Evolutionary conservation across 2,797 vertebrate genomes (phyloP), one percentile per base, ranked within the genome.

Genomic region (Tangara arthus): DNA sequence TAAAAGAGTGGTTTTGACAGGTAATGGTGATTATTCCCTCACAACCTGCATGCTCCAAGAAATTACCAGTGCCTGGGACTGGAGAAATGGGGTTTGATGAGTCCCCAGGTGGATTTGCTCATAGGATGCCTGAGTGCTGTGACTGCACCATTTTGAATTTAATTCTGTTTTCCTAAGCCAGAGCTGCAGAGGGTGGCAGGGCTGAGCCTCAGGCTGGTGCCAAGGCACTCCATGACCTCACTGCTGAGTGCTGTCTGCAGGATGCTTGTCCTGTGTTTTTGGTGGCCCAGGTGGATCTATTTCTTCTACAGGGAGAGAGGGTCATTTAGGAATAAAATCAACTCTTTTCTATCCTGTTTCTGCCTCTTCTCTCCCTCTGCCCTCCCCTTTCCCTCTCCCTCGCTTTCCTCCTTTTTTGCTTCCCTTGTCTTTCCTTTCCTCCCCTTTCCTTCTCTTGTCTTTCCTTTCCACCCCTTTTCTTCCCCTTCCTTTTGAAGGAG

Each of bases 351-450:
- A 0, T 60, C 15, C 46, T 84, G 4, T 28, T 56, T 37, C 42
- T 78, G 6, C 32, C 46, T 61, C 10, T 37, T 17, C 22, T 69
- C 27, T 66, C 17, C 15, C 5, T 79, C 24, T 52, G 17, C 24
- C 30, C 24, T 64, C 65, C 30, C 22, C 22, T 55, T 66, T 52
- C 8, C 14, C 12, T 73, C 56, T 82, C 19, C 27, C 17, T 89
- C 0, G 0, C 35, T 42, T 82, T 68, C 32, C 27, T 47, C 18
- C 6, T 14, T 15, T 46, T 71, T 49, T 44, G 3, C 20, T 10
- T 70, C 32, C 4, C 12, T 66, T 50, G 8, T 16, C 22, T 59
- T 34, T 50, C 26, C 20, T 28, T 47, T n/a, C 27, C 19, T 35
- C 21, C 32, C 4, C 12, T 55, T 37, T 46, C 20, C 26, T 34